Evolutionary conservation across 2,113 vertebrate species (phyloP), one percentile per base, ranked within the genome.

Genomic region (Corythaeola cristata): DNA sequence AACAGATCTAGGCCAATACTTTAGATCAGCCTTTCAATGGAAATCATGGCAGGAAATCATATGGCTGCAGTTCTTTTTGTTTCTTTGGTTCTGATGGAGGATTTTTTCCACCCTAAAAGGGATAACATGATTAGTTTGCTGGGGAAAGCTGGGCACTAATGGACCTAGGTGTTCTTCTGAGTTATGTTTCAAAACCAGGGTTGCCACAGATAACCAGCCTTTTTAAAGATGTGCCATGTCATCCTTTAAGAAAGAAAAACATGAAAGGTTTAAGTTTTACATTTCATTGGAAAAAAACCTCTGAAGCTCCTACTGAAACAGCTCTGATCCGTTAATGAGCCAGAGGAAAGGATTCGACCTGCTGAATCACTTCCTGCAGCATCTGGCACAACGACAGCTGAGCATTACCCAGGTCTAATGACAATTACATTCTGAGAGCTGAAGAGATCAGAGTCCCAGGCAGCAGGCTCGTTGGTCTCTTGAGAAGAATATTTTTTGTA

Each of bases 361-460:
- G 89, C 85, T 93, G 95, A 95, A 96, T 94, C 83, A 92, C 86
- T 85, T 96, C 88, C 93, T 96, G 79, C 68, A 90, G 71, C 67
- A 66, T 30, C 82, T 96, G 95, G 93, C 86, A 91, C 55, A 8
- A 11, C 1, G 58, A 94, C 81, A 96, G 2, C 12, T 0, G 7
- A 56, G 73, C 88, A 93, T 72, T 90, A 93, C 75, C 72, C 6
- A n/a, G 22, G 33, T 71, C 56, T 88, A 77, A 85, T 56, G 68
- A 27, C 72, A 91, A 84, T 84, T 88, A 63, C 28, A 86, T 66
- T 69, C 72, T 16, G 37, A 67, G 75, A 67, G 72, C 53, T 80
- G 92, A 82, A 82, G 45, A 95, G 85, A 93, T 71, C 81, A 83
- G n/a, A 91, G 75, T 52, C 58, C 41, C 53, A 90, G 52, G 84